These are phyloP conservation scores for Mayetiola destructor DNA, from an alignment of 2,888 invertebrate species.

Conservation along the genomic window DNA sequence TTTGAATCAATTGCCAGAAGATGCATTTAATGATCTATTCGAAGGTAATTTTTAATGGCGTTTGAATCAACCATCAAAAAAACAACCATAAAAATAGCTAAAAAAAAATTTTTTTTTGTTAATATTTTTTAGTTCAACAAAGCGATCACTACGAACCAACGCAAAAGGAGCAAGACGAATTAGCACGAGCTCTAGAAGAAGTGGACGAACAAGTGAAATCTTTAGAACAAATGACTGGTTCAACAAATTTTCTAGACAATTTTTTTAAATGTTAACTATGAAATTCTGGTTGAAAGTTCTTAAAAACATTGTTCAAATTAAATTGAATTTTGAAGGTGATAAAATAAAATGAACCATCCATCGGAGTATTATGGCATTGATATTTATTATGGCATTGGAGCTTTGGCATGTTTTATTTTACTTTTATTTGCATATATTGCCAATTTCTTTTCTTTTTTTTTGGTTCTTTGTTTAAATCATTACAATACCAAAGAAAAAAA, in stretches of 20 bases:
- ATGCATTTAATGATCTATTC: slow-evolving; percentile 71
- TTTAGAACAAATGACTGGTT: slow-evolving; percentile 46
- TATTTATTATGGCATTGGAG: too few relatives aligned
- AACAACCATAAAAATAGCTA: not conserved
- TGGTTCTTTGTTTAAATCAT: too few relatives aligned
- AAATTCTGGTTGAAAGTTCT: slow-evolving; percentile 27
- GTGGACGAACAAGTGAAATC: slow-evolving; percentile 60
- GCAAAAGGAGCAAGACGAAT: slow-evolving; percentile 72
- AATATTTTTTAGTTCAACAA: slow-evolving; percentile 39
- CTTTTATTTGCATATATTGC: not conserved
- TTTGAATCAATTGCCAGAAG: slow-evolving; percentile 61
- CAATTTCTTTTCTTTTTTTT: not conserved
- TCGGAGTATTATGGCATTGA: too few relatives aligned
- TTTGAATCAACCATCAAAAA: not conserved
- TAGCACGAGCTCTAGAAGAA: slow-evolving; percentile 70
- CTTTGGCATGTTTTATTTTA: too few relatives aligned
- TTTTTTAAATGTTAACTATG: slow-evolving; percentile 25
- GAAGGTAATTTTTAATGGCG: slow-evolving; percentile 39
- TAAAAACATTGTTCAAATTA: too few relatives aligned
- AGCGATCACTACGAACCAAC: slow-evolving; percentile 58
- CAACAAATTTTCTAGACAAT: slow-evolving; percentile 22
- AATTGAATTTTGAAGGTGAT: too few relatives aligned
- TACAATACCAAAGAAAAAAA: too few relatives aligned
- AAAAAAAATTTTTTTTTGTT: not conserved
- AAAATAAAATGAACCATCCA: too few relatives aligned